phyloP scores from a whole-genome alignment of 2,113 vertebrate species.

The Mungos mungo region DNA sequence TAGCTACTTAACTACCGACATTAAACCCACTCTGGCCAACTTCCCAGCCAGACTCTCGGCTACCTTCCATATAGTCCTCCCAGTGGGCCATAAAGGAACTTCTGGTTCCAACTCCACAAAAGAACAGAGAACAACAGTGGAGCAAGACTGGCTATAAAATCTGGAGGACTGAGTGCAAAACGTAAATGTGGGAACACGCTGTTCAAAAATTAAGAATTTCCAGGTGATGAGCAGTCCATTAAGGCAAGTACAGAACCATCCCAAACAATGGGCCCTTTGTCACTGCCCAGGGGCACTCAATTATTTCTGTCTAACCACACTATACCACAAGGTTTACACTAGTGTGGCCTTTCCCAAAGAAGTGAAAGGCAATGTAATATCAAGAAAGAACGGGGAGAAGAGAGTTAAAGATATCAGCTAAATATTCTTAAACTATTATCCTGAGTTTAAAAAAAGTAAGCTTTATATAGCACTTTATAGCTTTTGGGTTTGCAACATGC shows the following conservation, averaged over 20 bases:
- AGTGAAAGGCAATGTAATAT: background rate
- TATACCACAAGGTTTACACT: background rate
- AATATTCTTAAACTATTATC: background rate
- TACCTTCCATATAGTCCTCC: background rate
- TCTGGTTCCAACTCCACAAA: background rate
- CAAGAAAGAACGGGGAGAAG: background rate
- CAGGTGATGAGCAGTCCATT: background rate
- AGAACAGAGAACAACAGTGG: background rate
- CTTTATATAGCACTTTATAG: background rate
- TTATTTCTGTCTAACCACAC: background rate
- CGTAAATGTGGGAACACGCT: background rate
- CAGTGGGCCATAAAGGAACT: background rate
- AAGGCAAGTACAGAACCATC: background rate
- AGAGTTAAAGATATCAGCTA: background rate
- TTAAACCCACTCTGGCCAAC: background rate
- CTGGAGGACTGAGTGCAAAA: background rate
- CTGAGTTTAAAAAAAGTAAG: background rate
- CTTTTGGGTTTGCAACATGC: background rate
- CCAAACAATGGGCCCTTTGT: background rate
- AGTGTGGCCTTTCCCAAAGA: background rate
- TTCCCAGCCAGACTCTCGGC: background rate
- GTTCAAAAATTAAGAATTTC: slow-evolving; percentile 42
- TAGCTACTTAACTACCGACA: background rate
- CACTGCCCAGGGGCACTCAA: background rate
- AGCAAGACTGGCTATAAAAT: background rate